Base-by-base conservation (phyloP, 2,888 invertebrate species). In the Amphipyra berbera region DNA sequence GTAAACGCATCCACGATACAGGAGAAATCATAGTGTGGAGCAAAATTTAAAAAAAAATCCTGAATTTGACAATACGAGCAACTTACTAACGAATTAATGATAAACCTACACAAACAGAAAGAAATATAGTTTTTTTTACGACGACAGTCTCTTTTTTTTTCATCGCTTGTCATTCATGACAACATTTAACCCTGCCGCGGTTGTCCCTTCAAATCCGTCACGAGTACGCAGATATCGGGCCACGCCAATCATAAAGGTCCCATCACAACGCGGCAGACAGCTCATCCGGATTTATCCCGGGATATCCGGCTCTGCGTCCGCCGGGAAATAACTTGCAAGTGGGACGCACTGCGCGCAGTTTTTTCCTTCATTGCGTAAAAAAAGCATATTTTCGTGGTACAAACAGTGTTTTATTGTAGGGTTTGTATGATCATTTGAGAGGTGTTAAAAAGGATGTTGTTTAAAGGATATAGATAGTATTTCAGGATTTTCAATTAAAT, bases 311-410 rank as follows among this genome's bases (percentile, higher is more conserved):
- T 14, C 38, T 45, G 40, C 35, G 41, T 55, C 74, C 72, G 65
- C 37, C 60, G 73, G 75, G 69, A 77, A 78, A 78, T 78, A 68
- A 75, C 62, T 48, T 48, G 62, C 30, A 64, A 68, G 59, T 62
- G 46, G 65, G 56, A 63, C 40, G 40, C 50, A 45, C 47, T 12
- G 41, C 46, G 9, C 47, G 21, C 38, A 46, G 44, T 59, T 64
- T 48, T 57, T 50, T 56, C 53, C 37, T 52, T 61, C n/a, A n/a
- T n/a, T 52, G 30, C 40, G n/a, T 41, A 60, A 42, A 61, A 60
- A 63, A 52, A 60, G 41, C 40, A 47, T 54, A 54, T 64, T 57
- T 65, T 48, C 56, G 55, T 56, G 65, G 48, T 41, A 49, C 45
- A 70, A 49, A 13, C 37, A 27, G 35, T 50, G 44, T 49, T 59